A percentile compares a stretch with the other conserved stretches of the same genome.
Evolutionary conservation across 2,113 vertebrate species (phyloP).

Genomic region (Columba janthina): DNA sequence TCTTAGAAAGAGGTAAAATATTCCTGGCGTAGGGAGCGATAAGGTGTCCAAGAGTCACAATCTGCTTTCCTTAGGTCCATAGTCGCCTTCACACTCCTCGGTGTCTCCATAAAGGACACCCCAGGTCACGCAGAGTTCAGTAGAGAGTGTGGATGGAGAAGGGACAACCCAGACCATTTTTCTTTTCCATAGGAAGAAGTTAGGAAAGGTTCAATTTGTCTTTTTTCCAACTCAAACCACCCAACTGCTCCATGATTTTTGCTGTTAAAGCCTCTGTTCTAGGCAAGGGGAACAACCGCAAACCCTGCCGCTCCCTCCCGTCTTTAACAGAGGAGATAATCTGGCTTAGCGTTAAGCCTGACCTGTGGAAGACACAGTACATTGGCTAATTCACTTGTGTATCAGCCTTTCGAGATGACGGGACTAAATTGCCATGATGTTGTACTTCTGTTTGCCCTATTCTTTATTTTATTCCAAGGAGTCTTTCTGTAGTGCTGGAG

Average conservation of each 20-base stretch:
- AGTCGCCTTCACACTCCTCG: background rate
- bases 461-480: background rate
- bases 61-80: background rate
- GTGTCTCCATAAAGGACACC: background rate
- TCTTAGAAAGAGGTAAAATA: background rate
- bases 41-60: accelerated
- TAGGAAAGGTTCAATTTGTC: background rate
- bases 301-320: background rate
- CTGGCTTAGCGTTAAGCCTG: background rate
- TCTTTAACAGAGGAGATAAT: background rate
- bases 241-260: background rate
- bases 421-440: accelerated
- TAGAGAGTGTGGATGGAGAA: background rate
- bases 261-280: background rate
- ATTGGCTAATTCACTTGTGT: accelerated
- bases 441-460: background rate
- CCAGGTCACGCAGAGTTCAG: too few species aligned
- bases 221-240: background rate
- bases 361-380: accelerated
- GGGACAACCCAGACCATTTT: too few species aligned
- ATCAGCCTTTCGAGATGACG: background rate
- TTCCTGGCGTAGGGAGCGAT: background rate
- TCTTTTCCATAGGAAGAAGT: background rate
- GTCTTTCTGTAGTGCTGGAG: accelerated
- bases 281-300: background rate